Evolutionary conservation across 1,140 invertebrate genomes (phyloP), one percentile per base, ranked within the genome.

Genomic region (Sitodiplosis mosellana): DNA sequence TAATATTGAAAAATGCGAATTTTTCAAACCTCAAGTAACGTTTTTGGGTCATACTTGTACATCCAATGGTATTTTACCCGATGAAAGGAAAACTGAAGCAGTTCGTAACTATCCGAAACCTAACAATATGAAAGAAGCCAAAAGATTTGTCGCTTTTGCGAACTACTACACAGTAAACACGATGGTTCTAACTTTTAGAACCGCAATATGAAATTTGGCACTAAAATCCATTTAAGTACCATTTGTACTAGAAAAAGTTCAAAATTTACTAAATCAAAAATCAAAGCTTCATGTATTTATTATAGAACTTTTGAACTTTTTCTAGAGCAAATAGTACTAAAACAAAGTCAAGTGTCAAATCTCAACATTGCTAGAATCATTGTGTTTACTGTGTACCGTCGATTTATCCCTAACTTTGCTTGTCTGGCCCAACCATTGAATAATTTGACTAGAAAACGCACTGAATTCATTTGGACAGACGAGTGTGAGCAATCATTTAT

Each of bases 1-100:
- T 21, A 20, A 52, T 15, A 45, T 27, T 11, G 42, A 50, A 22
- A 52, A 49, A 45, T 52, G 51, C 27, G 1, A 45, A 47, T 52
- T 52, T 46, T 50, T 52, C 18, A 44, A 40, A 19, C 40, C 46
- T 37, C 45, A 52, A 33, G 36, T 50, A 7, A 40, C 36, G 2
- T 52, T 46, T 40, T 34, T 53, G 37, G 46, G 52, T 5, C 47
- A 51, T 22, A 41, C 36, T 46, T 36, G 48, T 10, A 49, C 49
- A 42, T 42, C 45, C 12, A 36, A 53, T 22, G 52, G 47, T 14
- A 51, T 52, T 36, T 27, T 48, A 18, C 51, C 49, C 2, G 46
- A 52, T 33, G 18, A 47, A 3, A 1, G 15, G 15, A 53, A 53
- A 51, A 45, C 5, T 20, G 34, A 45, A 12, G 33, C 33, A 8